Base-by-base conservation (phyloP, 2,888 invertebrate genomes). In the Marasmarcha lunaedactyla region DNA sequence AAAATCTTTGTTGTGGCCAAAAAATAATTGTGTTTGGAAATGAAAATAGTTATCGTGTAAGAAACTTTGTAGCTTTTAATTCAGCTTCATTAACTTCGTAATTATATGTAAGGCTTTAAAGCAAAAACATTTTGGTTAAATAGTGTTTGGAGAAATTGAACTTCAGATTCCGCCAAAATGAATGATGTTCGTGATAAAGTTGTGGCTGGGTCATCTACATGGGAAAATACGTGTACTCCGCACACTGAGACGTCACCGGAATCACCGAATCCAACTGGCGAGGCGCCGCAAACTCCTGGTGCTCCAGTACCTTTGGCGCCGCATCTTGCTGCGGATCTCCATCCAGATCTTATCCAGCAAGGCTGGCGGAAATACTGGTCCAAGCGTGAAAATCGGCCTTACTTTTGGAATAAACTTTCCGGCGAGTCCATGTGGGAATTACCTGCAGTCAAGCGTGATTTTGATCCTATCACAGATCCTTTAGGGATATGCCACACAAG, bases 291-390 rank as follows among this genome's bases (percentile, higher is more conserved):
- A 47, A 87, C 87, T 6, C 87, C 88, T 7, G 87, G 87, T 39
- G 78, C 85, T 33, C 88, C 88, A n/a, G 86, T 71, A 34, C 84
- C 76, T 1, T 58, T 81, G 14, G 78, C 81, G 3, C 76, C 74
- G 15, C 79, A 81, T 48, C 66, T 79, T 30, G 76, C 78, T 33
- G 76, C 78, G 3, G 84, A 84, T 30, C 56, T 84, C 39, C 84
- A 83, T 46, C 83, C 84, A 33, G 84, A 84, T 53, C 61, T 84
- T 20, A 51, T 88, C 5, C 92, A 93, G 61, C 94, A 94, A 63
- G 98, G 97, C 3, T 98, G 98, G 98, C 89, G 96, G 45, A 95
- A 94, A 58, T 97, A 94, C 71, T 98, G 97, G 97, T 97, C 97
- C 13, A 94, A 95, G 63, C 85, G 97, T 40, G 97, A 98, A 71